Evolutionary conservation across 2,113 vertebrate species (phyloP), one percentile per base, ranked within the genome.

Genomic region (Amphiprion ocellaris): DNA sequence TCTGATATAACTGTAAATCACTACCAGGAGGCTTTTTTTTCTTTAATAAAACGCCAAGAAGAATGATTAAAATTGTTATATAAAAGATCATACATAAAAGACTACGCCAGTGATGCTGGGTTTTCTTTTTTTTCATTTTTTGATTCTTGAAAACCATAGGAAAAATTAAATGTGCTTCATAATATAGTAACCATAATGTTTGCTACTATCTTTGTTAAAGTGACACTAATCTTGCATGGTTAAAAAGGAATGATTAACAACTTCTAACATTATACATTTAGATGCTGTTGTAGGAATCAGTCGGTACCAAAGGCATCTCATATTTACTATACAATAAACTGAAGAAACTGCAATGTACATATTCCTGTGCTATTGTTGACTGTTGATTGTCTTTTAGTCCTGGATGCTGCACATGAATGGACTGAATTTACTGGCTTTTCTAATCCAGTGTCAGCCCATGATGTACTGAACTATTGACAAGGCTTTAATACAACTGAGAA

Each of bases 1-100:
- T 58, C 19, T 46, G 11, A 63, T 50, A 12, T 19, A 70, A 67
- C 72, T 21, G 46, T 55, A 63, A 62, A 56, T 49, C 41, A 52
- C 46, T 26, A 14, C 54, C 47, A 3, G 15, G 11, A 49, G 59
- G 8, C 47, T 70, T 72, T 30, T 67, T 26, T 52, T 63, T 37
- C 12, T 55, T 77, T 54, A 14, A 59, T 6, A 41, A 46, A 79
- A 44, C 65, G 33, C 16, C 21, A 49, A 65, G 37, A 17, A 55
- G 19, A 59, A 65, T 63, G 44, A 69, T 52, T 33, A n/a, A 55
- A 37, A 63, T 24, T 39, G 52, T 58, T 54, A 46, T 37, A 33
- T 26, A 68, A 41, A 53, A n/a, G 10, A 10, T n/a, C 5, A 62
- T 21, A 23, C 23, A 19, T 44, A 21, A 14, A 52, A 64, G 10